Conservation (phyloP, 2,888 invertebrate genomes). For the Diaphora mendica region DNA sequence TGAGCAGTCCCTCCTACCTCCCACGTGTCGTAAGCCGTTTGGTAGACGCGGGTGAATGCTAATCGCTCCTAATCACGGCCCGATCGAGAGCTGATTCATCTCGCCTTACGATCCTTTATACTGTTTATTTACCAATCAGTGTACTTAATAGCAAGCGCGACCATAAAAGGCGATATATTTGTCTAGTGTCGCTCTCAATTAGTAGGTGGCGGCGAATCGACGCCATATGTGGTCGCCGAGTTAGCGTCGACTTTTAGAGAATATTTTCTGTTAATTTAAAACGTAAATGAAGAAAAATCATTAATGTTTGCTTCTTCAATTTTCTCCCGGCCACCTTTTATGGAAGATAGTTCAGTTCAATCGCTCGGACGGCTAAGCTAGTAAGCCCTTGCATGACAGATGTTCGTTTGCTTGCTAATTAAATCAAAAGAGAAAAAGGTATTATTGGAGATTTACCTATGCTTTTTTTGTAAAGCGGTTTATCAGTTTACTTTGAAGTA, state of each 20-base stretch:
- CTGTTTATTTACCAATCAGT: constrained; percentile 84
- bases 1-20: constrained; percentile 77
- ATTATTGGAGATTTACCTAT: constrained; percentile 11
- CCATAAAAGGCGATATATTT: constrained; percentile 85
- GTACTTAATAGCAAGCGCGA: constrained; percentile 73
- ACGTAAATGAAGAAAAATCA: constrained; percentile 81
- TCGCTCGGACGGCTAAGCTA: constrained; percentile 25
- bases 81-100: constrained; percentile 84
- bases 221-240: constrained; percentile 80
- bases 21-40: constrained; percentile 68
- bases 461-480: constrained; percentile 14
- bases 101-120: constrained; percentile 73
- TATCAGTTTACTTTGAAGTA: neutral
- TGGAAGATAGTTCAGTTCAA: constrained; percentile 56
- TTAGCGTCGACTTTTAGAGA: constrained; percentile 75
- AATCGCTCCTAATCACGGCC: constrained; percentile 83
- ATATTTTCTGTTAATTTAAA: constrained; percentile 78
- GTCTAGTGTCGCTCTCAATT: constrained; percentile 83
- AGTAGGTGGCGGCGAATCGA: constrained; percentile 79
- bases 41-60: constrained; percentile 75
- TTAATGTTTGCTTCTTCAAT: constrained; percentile 79
- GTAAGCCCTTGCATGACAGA: constrained; percentile 17
- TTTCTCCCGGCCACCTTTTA: constrained; percentile 68
- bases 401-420: constrained; percentile 16
- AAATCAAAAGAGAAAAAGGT: constrained; percentile 22